phyloP scores from a whole-genome alignment of 2,797 vertebrate genomes.

The Prionace glauca region DNA sequence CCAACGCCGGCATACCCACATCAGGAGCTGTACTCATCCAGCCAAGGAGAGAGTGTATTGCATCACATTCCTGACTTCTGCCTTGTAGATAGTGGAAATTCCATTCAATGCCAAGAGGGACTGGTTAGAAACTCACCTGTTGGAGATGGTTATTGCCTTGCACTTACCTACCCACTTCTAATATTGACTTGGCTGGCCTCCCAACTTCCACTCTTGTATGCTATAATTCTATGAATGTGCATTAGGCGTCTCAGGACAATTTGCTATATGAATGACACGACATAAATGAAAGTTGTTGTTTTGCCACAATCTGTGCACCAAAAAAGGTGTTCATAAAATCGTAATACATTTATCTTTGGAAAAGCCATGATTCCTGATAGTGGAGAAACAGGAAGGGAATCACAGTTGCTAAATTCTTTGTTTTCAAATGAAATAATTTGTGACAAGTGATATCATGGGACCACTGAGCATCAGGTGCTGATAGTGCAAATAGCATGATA shows the following conservation, averaged over 20 bases:
- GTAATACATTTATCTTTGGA: background rate
- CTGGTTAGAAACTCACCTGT: background rate
- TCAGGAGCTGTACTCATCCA: background rate
- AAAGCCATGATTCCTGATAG: background rate
- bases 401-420: background rate
- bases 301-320: background rate
- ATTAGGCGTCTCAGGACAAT: background rate
- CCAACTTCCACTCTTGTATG: background rate
- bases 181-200: background rate
- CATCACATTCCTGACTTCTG: background rate
- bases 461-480: background rate
- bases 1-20: too few species aligned
- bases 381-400: background rate
- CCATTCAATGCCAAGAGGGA: background rate
- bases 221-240: background rate
- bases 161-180: background rate
- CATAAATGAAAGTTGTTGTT: constrained; percentile 1
- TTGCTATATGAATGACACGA: background rate
- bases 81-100: background rate
- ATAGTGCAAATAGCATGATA: background rate
- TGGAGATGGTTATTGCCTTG: background rate
- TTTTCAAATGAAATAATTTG: background rate
- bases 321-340: background rate
- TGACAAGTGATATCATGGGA: background rate
- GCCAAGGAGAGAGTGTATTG: background rate